Evolutionary conservation across 2,113 vertebrate genomes (phyloP), one percentile per base, ranked within the genome.

Genomic region (Melozone crissalis): DNA sequence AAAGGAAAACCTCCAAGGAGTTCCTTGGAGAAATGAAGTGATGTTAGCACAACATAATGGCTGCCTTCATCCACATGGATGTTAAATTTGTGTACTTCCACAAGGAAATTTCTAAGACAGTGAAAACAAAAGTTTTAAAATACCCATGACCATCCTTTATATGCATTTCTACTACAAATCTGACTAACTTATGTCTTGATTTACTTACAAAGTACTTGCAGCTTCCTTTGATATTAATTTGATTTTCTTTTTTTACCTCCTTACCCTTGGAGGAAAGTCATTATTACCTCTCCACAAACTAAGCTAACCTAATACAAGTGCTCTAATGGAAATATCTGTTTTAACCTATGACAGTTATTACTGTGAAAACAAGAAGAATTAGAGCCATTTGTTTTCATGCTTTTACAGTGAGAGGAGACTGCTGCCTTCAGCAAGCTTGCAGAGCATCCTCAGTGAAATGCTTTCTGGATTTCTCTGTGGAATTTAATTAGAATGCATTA

Each of bases 281-380:
- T 91, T 46, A 87, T 37, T 88, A 77, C 30, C 41, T 83, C 82
- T 77, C 82, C 83, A 58, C 84, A 92, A 67, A 52, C 26, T 69
- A 89, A 61, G 62, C 26, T 85, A 95, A 89, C 55, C 55, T 71
- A 86, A 94, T 84, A 44, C 46, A 80, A 92, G 43, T 17, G 11
- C 35, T 59, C 20, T 95, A 95, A 93, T 84, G 72, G 75, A 94
- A 95, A 71, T 51, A 83, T 71, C 67, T 80, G 10, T 84, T 95
- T 96, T 86, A 92, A 71, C 46, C 31, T 80, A 28, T 90, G 77
- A 86, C 87, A 91, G 75, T 77, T 96, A 90, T 78, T 87, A 95
- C 72, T 90, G 55, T 66, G 68, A 92, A 94, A 95, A 84, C 52
- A 83, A 73, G 47, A 88, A 69, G 35, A 86, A 95, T 67, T 88